phyloP scores from a whole-genome alignment of 2,113 vertebrate species.

The Procavia capensis region DNA sequence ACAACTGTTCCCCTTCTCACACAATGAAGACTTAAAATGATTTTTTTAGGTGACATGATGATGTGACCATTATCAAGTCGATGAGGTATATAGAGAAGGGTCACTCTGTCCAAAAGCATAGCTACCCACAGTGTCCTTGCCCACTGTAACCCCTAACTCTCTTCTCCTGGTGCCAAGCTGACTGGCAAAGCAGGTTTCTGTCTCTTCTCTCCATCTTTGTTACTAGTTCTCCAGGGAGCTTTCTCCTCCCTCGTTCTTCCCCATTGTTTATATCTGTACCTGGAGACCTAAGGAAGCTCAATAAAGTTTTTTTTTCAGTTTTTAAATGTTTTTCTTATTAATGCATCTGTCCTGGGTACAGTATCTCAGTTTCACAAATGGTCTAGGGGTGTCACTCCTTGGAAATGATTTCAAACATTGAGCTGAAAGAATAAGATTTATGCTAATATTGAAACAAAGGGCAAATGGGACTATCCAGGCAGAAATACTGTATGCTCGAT shows the following conservation, averaged over 20 bases:
- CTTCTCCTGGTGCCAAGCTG: not conserved
- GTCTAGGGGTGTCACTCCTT: slow-evolving; percentile 6
- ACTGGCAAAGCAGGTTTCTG: not conserved
- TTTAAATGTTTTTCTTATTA: slow-evolving; percentile 51
- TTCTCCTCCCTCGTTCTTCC: not conserved
- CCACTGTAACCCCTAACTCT: not conserved
- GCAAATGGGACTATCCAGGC: slow-evolving; percentile 17
- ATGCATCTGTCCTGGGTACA: not conserved
- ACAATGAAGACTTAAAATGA: slow-evolving; percentile 20
- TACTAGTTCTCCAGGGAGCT: not conserved
- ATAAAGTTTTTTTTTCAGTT: not conserved
- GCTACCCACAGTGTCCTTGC: not conserved
- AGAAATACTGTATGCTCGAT: slow-evolving; percentile 39
- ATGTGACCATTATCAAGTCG: not conserved
- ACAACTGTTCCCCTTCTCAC: not conserved
- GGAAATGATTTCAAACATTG: not conserved
- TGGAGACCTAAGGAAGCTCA: not conserved
- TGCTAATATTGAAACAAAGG: slow-evolving; percentile 65
- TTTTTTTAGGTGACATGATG: not conserved
- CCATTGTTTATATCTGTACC: not conserved
- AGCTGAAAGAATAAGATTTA: slow-evolving; percentile 45
- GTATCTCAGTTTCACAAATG: slow-evolving; percentile 53
- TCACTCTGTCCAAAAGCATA: not conserved
- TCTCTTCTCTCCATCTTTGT: not conserved
- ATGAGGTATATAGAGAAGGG: not conserved